Evolutionary conservation across 2,797 vertebrate genomes (phyloP).

Genomic region (Eulemur rubriventer): DNA sequence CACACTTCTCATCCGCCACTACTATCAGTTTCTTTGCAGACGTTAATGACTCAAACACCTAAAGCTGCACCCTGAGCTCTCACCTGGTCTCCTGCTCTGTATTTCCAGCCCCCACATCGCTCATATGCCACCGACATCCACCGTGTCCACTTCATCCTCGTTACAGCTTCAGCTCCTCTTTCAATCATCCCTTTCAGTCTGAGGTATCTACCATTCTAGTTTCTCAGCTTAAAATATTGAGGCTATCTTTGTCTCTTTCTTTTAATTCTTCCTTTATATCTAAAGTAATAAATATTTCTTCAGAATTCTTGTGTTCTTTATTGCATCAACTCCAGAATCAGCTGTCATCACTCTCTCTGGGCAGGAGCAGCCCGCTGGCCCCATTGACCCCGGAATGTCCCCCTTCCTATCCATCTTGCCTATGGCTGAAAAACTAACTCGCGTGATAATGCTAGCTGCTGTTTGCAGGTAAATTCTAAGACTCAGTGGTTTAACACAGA

Average conservation of each 20-base stretch:
- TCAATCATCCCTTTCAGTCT: not conserved
- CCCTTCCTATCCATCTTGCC: not conserved
- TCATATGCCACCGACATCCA: not conserved
- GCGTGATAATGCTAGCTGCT: not conserved
- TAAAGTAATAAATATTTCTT: not conserved
- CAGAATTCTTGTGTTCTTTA: not conserved
- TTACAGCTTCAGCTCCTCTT: not conserved
- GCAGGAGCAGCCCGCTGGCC: not conserved
- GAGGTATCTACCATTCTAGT: not conserved
- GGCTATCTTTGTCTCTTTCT: not conserved
- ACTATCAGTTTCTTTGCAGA: not conserved
- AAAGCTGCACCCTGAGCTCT: not conserved
- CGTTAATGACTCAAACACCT: not conserved
- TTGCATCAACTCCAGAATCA: not conserved
- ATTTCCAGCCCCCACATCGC: not conserved
- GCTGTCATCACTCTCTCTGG: not conserved
- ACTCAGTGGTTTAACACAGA: not conserved
- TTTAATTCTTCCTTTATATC: not conserved
- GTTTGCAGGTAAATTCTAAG: not conserved
- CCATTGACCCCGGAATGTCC: not conserved
- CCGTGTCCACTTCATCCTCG: not conserved
- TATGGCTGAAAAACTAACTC: not conserved
- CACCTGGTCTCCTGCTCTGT: not conserved
- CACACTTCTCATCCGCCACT: not conserved
- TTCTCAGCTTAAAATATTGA: constrained; percentile 16